phyloP scores from a whole-genome alignment of 1,140 invertebrate species.

The Conopomorpha cramerella region DNA sequence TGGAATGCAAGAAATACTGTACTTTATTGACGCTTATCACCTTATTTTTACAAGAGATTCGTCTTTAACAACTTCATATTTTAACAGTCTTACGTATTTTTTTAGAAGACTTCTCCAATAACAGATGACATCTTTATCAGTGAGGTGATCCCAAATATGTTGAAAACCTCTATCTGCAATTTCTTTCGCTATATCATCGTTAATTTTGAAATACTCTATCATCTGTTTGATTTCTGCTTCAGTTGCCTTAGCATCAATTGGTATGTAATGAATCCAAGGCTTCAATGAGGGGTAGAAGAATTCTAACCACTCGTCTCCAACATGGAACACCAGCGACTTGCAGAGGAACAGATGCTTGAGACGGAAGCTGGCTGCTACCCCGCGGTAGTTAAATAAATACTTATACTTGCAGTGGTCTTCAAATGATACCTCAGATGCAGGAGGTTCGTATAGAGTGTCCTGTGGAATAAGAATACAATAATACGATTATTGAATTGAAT shows the following conservation, averaged over 20 bases:
- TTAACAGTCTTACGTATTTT: conserved; percentile 78
- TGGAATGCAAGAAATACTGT: too few relatives aligned
- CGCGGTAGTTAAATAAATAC: conserved; percentile 95
- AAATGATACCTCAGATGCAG: conserved; percentile 86
- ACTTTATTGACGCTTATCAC: too few relatives aligned
- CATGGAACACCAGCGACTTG: conserved; percentile 93
- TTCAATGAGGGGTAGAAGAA: conserved; percentile 93
- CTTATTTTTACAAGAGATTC: too few relatives aligned
- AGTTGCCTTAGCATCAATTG: conserved; percentile 73
- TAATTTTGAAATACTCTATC: conserved; percentile 76
- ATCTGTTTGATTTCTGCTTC: conserved; percentile 72
- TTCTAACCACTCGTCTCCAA: conserved; percentile 93
- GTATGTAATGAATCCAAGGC: conserved; percentile 96
- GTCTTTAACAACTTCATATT: conserved; percentile 68
- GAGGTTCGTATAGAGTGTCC: conserved; percentile 83
- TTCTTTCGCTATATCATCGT: conserved; percentile 75
- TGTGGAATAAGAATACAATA: conserved; percentile 28
- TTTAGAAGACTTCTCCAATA: conserved; percentile 87
- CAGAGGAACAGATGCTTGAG: conserved; percentile 96
- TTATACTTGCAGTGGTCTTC: conserved; percentile 94
- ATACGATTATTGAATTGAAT: conserved; percentile 1
- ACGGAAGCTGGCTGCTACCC: conserved; percentile 96
- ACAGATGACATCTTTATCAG: conserved; percentile 80
- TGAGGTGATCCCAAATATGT: conserved; percentile 84
- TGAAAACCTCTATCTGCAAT: conserved; percentile 84